Evolutionary conservation across 2,888 invertebrate species (phyloP).

Genomic region (Zhengitettix transpicula): DNA sequence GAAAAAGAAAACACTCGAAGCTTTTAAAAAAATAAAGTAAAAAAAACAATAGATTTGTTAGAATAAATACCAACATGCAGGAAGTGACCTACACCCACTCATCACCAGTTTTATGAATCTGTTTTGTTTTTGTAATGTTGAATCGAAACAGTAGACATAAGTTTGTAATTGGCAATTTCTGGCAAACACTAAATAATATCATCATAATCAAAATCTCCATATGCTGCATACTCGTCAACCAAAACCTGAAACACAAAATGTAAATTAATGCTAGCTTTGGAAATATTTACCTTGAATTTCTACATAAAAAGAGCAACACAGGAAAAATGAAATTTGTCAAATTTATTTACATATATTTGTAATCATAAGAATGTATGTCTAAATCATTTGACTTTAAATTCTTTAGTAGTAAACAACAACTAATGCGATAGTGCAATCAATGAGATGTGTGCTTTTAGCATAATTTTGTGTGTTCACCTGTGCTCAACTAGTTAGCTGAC

Average conservation of each 20-base stretch:
- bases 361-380: no score
- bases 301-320: no score
- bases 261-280: neutral
- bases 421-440: no score
- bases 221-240: neutral
- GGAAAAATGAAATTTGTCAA: no score
- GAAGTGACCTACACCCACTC: neutral
- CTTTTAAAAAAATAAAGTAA: neutral
- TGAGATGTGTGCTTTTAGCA: no score
- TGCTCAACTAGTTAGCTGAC: no score
- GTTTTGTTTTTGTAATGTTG: neutral
- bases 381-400: no score
- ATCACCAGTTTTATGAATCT: neutral
- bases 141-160: neutral
- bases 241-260: neutral
- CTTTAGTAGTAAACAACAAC: no score
- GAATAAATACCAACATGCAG: neutral
- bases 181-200: neutral
- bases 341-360: no score
- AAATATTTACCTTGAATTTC: no score
- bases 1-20: neutral
- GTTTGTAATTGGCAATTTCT: neutral
- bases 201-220: neutral
- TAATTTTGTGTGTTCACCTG: no score
- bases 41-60: neutral